phyloP scores from a whole-genome alignment of 2,113 vertebrate species.

The Chaetorhynchus papuensis region DNA sequence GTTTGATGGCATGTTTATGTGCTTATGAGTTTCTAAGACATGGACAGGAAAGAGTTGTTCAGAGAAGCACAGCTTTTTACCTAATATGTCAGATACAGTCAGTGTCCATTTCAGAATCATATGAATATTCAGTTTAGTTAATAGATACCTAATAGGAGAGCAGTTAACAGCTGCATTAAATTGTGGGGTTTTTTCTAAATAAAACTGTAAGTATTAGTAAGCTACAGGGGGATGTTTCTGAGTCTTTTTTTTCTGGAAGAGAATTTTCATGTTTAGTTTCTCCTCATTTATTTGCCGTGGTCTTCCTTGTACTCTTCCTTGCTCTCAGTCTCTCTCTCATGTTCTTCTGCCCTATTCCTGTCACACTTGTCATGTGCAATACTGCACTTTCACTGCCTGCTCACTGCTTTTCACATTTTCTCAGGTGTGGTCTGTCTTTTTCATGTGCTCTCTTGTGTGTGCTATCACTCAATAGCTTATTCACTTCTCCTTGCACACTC shows the following conservation, averaged over 20 bases:
- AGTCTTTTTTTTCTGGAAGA: not conserved
- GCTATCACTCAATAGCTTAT: not conserved
- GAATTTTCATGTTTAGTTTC: not conserved
- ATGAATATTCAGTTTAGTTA: not conserved
- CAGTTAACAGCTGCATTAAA: not conserved
- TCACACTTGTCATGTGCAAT: accelerated
- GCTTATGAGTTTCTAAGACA: slow-evolving; percentile 41
- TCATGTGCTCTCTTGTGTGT: not conserved
- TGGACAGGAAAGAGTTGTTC: not conserved
- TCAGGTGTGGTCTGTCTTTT: not conserved
- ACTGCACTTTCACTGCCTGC: accelerated
- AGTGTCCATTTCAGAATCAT: not conserved
- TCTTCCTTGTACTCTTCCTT: not conserved
- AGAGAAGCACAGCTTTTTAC: slow-evolving; percentile 35
- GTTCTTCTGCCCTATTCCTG: not conserved
- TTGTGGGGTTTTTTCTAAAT: not conserved
- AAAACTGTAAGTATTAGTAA: not conserved
- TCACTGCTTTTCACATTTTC: not conserved
- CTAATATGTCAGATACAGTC: not conserved
- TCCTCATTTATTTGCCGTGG: not conserved
- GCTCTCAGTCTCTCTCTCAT: not conserved
- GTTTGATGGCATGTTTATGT: slow-evolving; percentile 23
- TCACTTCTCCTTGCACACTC: not conserved
- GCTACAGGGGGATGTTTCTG: not conserved
- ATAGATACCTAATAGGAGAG: not conserved